Evolutionary conservation across 2,797 vertebrate species (phyloP).

Genomic region (Anas capensis): DNA sequence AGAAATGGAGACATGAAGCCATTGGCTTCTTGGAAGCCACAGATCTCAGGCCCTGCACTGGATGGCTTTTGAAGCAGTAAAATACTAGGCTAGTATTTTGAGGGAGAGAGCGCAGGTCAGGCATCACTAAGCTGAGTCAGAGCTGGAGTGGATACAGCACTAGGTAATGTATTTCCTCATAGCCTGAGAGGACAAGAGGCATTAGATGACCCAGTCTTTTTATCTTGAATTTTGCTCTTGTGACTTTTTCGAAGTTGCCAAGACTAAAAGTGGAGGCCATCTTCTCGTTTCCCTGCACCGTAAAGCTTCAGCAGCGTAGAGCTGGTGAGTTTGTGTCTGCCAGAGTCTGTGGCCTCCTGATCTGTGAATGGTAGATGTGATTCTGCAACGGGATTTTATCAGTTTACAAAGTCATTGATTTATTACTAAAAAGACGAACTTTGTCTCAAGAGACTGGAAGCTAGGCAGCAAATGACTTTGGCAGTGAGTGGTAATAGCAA

Average conservation of each 20-base stretch:
- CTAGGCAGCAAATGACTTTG: neutral
- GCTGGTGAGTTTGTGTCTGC: neutral
- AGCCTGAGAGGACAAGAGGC: neutral
- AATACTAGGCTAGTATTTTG: neutral
- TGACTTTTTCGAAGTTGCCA: neutral
- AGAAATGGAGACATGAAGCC: neutral
- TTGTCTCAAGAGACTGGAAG: neutral
- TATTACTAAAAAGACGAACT: neutral
- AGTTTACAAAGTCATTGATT: neutral
- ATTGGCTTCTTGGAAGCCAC: neutral
- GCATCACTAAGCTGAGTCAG: conserved; percentile 6
- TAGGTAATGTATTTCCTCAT: neutral
- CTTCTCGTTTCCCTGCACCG: neutral
- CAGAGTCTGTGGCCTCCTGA: neutral
- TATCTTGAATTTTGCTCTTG: neutral
- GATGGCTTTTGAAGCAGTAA: neutral
- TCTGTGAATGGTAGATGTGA: neutral
- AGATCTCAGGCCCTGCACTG: neutral
- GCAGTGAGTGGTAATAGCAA: neutral
- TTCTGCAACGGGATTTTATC: neutral
- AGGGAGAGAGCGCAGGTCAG: neutral
- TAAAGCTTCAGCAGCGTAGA: neutral
- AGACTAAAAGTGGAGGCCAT: neutral
- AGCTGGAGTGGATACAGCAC: neutral
- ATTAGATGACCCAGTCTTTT: neutral